phyloP scores from a whole-genome alignment of 2,888 invertebrate genomes.

The Leptura quadrifasciata region DNA sequence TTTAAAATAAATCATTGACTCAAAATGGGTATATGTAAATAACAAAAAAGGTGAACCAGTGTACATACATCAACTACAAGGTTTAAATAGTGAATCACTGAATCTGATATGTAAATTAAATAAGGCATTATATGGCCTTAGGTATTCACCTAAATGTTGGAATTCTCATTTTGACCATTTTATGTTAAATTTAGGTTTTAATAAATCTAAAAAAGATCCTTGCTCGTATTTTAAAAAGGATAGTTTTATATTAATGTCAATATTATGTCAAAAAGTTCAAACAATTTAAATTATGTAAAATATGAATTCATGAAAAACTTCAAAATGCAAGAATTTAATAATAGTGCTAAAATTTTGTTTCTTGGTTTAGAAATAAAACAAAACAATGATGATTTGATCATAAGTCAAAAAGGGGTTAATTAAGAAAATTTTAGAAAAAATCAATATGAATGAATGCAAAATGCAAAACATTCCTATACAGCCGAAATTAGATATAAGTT shows the following conservation, averaged over 20 bases:
- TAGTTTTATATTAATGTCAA: too few relatives aligned
- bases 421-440: constrained; percentile 11
- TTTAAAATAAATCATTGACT: too few relatives aligned
- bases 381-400: constrained; percentile 13
- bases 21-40: too few relatives aligned
- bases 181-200: too few relatives aligned
- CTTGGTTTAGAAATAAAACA: constrained; percentile 32
- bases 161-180: constrained; percentile 18
- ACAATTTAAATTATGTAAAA: too few relatives aligned
- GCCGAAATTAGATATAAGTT: constrained; percentile 34
- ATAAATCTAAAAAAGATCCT: too few relatives aligned
- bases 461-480: constrained; percentile 26
- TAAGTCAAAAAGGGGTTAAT: constrained; percentile 24
- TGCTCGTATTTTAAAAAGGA: too few relatives aligned
- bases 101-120: constrained; percentile 3
- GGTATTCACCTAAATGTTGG: constrained; percentile 12
- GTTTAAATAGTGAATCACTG: not conserved
- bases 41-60: too few relatives aligned
- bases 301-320: too few relatives aligned
- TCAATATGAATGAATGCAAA: constrained; percentile 37
- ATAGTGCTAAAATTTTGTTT: constrained; percentile 6
- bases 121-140: constrained; percentile 15
- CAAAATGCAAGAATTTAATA: constrained; percentile 28
- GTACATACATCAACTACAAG: too few relatives aligned
- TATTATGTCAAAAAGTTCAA: too few relatives aligned